These are phyloP conservation scores for Boulengeromyrus knoepffleri DNA, from an alignment of 2,113 vertebrate species.

Conservation along the genomic window DNA sequence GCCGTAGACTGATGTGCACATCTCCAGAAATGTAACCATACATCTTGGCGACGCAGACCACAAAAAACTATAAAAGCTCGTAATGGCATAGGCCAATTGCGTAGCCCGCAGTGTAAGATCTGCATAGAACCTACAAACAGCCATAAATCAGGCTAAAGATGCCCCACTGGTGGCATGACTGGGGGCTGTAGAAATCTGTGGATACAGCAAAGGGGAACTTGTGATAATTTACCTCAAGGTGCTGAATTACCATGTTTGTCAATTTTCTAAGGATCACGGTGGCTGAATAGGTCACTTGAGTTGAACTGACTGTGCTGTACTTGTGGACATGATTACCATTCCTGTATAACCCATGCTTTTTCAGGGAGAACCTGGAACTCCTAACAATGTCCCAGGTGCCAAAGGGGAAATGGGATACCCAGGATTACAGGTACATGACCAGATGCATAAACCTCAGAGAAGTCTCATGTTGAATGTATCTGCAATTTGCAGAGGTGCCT, in stretches of 20 bases:
- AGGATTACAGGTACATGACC: conserved; percentile 58
- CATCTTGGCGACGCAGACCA: too few relatives aligned
- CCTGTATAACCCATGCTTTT: conserved; percentile 25
- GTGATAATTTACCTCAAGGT: neutral
- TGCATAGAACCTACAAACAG: neutral
- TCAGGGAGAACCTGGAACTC: conserved; percentile 66
- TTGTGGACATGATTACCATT: neutral
- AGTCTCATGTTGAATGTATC: neutral
- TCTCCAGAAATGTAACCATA: neutral
- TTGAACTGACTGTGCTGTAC: neutral
- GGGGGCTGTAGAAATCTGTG: neutral
- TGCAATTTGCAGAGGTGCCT: neutral
- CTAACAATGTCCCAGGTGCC: conserved; percentile 50
- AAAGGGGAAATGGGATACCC: conserved; percentile 65
- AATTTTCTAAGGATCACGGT: neutral
- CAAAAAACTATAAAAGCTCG: neutral
- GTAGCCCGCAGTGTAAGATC: neutral
- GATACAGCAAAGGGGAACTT: neutral
- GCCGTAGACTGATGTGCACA: neutral
- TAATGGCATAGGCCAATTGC: neutral
- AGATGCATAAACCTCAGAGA: neutral
- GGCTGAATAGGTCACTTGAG: neutral
- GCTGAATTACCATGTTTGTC: neutral
- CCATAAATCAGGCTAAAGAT: neutral
- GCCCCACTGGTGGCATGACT: neutral